Evolutionary conservation across 2,113 vertebrate species (phyloP).

Genomic region (Octodon degus): DNA sequence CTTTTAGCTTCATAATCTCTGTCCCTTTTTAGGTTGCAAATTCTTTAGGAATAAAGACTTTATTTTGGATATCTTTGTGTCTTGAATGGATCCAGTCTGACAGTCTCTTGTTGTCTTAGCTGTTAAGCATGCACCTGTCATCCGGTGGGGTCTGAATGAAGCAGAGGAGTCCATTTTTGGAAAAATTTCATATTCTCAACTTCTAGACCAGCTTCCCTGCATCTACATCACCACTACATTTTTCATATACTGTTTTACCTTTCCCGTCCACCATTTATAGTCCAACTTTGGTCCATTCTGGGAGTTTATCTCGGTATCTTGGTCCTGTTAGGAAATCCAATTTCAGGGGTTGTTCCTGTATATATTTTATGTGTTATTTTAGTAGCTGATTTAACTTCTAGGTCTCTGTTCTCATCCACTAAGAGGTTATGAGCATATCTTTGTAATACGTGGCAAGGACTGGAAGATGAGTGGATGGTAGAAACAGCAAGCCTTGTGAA

Average conservation of each 20-base stretch:
- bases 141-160: not conserved
- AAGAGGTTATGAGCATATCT: not conserved
- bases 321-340: not conserved
- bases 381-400: not conserved
- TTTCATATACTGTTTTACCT: not conserved
- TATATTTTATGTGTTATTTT: not conserved
- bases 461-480: not conserved
- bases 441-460: not conserved
- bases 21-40: not conserved
- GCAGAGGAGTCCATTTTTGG: not conserved
- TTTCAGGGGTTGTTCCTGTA: not conserved
- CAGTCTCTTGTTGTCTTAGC: not conserved
- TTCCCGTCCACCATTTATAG: not conserved
- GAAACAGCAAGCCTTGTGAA: not conserved
- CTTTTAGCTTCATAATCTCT: slow-evolving; percentile 1
- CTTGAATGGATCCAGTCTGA: not conserved
- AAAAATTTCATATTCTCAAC: not conserved
- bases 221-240: not conserved
- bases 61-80: not conserved
- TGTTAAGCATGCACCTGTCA: not conserved
- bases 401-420: not conserved
- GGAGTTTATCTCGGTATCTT: not conserved
- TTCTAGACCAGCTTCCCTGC: not conserved
- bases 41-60: slow-evolving; percentile 47
- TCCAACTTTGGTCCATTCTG: not conserved